Evolutionary conservation across 1,140 invertebrate genomes (phyloP), one percentile per base, ranked within the genome.

Genomic region (Drosophila tropicalis): DNA sequence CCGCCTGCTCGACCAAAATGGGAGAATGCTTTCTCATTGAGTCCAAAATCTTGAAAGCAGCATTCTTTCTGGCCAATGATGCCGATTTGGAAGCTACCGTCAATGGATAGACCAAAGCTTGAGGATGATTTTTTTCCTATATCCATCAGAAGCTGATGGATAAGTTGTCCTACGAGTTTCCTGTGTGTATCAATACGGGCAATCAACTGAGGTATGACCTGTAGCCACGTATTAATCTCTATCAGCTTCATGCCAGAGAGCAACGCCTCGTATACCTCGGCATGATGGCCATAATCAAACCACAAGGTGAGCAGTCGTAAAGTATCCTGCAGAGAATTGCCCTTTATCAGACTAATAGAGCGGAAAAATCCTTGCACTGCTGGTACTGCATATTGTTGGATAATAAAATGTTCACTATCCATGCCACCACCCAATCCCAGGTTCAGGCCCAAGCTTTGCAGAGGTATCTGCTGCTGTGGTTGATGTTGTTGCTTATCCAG

Each of bases 191-290:
- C 99, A 71, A 99, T 99, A 57, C 99, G 94, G 1, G 99, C 98
- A 76, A 99, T 99, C 1, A 99, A 93, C 92, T 99, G 99, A 0
- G 99, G 99, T 78, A 99, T 99, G 0, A 99, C 98, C 94, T 99
- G 98, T 1, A 99, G 93, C 99, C 99, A 99, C 10, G 98, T 99
- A 83, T 99, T 98, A 66, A 99, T 98, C 83, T 99, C 97, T 34
- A 99, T 98, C 0, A 96, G 95, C 73, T 97, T 95, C 51, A 99
- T 96, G 0, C 98, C 98, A 75, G 99, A 98, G 0, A 96, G 94
- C 15, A 99, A 94, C 0, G 98, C 97, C 66, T 99, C 97, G 89
- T 98, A 97, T 0, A 99, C 98, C 90, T 98, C 97, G 0, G 96
- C 94, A 93, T 96, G 96, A 71, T 99, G 97, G 0, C 98, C 98